These are phyloP conservation scores for Cacatua alba DNA, from an alignment of 2,113 vertebrate species.

Conservation along the genomic window DNA sequence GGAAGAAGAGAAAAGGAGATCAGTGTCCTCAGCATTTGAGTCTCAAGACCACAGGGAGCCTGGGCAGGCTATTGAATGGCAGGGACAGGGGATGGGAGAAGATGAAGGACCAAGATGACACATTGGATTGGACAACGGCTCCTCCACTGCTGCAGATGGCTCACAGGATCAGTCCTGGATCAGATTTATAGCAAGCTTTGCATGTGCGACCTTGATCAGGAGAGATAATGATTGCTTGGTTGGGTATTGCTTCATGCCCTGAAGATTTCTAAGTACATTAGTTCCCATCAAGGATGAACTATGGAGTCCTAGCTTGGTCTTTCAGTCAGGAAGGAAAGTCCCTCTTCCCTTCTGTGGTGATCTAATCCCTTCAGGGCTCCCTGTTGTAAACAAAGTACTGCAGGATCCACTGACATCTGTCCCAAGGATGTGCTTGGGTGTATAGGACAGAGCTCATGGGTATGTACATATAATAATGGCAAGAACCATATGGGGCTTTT, in stretches of 20 bases:
- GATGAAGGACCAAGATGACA: background rate
- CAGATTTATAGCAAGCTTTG: background rate
- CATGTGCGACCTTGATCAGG: background rate
- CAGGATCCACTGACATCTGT: background rate
- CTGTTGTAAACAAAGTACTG: background rate
- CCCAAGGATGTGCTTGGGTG: background rate
- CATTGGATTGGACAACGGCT: background rate
- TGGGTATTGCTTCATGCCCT: background rate
- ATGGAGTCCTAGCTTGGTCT: background rate
- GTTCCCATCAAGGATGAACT: background rate
- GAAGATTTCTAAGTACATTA: background rate
- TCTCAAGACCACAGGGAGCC: background rate
- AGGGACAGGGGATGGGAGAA: background rate
- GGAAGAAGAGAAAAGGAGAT: background rate
- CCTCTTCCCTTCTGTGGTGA: background rate
- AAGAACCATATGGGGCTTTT: background rate
- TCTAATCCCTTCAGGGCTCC: background rate
- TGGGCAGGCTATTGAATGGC: background rate
- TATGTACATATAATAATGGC: rapidly evolving
- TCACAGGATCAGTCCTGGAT: background rate
- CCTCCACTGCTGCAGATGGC: background rate
- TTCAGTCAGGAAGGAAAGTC: background rate
- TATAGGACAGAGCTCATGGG: no score
- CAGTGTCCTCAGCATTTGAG: background rate
- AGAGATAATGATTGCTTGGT: background rate